phyloP scores from a whole-genome alignment of 2,113 vertebrate species.

The Lonchura striata region DNA sequence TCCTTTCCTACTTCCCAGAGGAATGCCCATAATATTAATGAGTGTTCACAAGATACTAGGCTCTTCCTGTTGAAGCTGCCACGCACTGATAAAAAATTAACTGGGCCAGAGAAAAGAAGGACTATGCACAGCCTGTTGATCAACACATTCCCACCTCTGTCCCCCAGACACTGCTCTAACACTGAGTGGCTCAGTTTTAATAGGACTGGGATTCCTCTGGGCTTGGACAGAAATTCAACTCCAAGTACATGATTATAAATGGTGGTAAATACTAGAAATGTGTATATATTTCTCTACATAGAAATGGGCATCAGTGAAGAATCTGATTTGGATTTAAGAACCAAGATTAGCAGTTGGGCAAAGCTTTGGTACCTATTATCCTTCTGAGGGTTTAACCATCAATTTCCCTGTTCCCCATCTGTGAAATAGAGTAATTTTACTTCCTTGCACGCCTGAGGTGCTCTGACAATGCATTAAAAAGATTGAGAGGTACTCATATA shows the following conservation, averaged over 20 bases:
- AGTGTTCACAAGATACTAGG: neutral
- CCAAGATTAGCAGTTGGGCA: neutral
- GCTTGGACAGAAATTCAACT: neutral
- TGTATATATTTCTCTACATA: neutral
- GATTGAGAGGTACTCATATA: conserved; percentile 52
- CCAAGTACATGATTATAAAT: neutral
- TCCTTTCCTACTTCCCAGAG: neutral
- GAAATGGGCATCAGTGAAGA: neutral
- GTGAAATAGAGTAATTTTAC: conserved; percentile 64
- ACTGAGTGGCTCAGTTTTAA: neutral
- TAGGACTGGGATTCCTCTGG: neutral
- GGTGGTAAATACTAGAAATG: neutral
- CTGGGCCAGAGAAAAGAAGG: neutral
- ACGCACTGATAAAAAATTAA: neutral
- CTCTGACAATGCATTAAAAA: conserved; percentile 63
- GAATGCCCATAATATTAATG: neutral
- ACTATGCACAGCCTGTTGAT: neutral
- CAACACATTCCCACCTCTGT: neutral
- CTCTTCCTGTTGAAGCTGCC: neutral
- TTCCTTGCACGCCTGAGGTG: conserved; percentile 35
- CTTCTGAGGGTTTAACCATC: conserved; percentile 53
- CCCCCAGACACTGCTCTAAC: neutral
- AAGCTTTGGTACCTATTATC: conserved; percentile 26
- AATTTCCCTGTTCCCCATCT: conserved; percentile 53
- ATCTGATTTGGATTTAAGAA: neutral